These are phyloP conservation scores for Margaritifera margaritifera DNA, from an alignment of 2,888 invertebrate species.

Conservation along the genomic window DNA sequence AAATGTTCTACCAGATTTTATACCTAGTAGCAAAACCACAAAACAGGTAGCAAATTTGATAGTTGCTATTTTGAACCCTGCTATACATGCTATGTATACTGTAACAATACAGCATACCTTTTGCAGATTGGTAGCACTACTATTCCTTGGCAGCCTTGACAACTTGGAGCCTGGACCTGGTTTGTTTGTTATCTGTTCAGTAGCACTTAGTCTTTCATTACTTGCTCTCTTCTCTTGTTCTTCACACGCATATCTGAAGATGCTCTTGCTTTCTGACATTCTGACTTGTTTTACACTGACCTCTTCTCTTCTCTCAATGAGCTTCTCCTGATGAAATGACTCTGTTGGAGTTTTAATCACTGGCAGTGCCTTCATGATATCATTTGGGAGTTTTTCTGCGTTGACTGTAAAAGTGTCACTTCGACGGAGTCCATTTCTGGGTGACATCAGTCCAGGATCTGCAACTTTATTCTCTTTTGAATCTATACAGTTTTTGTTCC, in stretches of 20 bases:
- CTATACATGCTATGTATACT: too few species aligned
- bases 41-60: too few species aligned
- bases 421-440: slow-evolving; percentile 15
- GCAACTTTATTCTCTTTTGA: too few species aligned
- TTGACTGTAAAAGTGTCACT: slow-evolving; percentile 39
- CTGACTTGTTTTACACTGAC: neutral
- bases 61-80: too few species aligned
- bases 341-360: slow-evolving; percentile 21
- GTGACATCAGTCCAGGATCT: slow-evolving; percentile 1
- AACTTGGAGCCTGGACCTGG: neutral
- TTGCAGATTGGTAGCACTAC: slow-evolving; percentile 2
- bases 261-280: neutral
- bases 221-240: neutral
- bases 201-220: neutral
- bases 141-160: slow-evolving; percentile 3
- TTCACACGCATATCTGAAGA: neutral
- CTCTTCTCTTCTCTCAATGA: neutral
- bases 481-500: too few species aligned
- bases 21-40: too few species aligned
- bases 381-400: slow-evolving; percentile 29
- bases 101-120: neutral
- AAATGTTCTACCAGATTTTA: too few species aligned
- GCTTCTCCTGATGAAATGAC: neutral
- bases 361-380: slow-evolving; percentile 32
- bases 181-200: neutral